Evolutionary conservation across 2,113 vertebrate species (phyloP), one percentile per base, ranked within the genome.

Genomic region (Eonycteris spelaea): DNA sequence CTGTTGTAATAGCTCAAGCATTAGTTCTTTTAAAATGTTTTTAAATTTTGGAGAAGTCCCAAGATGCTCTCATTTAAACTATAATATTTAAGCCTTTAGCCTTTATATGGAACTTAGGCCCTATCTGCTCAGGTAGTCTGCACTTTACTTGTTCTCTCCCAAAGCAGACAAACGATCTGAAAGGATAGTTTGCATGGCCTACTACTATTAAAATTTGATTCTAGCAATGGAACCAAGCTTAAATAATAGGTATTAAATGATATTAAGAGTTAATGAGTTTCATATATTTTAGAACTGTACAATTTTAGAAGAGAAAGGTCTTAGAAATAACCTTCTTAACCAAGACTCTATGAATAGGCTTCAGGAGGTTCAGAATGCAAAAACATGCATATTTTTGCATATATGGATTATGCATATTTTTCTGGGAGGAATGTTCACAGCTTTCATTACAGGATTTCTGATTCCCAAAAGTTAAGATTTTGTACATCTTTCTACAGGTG

Each of bases 21-120:
- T 90, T 93, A 67, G 30, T 87, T 92, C 0, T 15, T 95, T 84
- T 77, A 86, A 77, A 88, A 61, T 95, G 48, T 74, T 86, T 38
- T 70, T 79, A 86, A 88, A 73, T 63, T 88, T 51, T 89, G 55
- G 86, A 63, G 4, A 71, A 40, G 9, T 88, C 65, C 67, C 40
- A 90, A 63, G n/a, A 45, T 92, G n/a, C 51, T 19, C 33, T 92
- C 80, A 80, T 78, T 86, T 84, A 33, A 84, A 68, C 40, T 90
- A 3, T 85, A 35, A 8, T 48, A 38, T 61, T 40, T 38, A 78
- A 73, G 68, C 21, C 33, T 82, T 51, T 51, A 51, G 14, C 51
- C 51, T 51, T 51, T 48, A 48, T 51, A 51, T 51, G 18, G 55
- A 95, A n/a, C 13, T 67, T 57, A 95, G 80, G 70, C 26, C 16